Conservation (phyloP, 2,797 vertebrate species). For the Smutsia gigantea region DNA sequence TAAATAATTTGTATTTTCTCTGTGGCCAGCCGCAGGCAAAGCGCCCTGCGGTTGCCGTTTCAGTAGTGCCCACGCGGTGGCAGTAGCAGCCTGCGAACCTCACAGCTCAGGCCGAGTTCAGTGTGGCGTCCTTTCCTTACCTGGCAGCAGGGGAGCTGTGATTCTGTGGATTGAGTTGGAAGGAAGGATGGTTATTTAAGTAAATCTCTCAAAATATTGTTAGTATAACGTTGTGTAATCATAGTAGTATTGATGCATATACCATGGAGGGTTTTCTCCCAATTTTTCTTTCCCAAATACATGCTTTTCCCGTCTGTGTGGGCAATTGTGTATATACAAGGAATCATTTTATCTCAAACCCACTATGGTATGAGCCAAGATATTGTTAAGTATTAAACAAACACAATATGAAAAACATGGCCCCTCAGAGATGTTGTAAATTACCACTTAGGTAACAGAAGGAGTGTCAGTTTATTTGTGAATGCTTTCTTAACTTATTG, state of each 20-base stretch:
- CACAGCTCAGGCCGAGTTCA: rapidly evolving
- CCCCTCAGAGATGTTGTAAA: neutral
- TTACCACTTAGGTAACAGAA: neutral
- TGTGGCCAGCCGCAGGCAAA: neutral
- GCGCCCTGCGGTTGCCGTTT: conserved; percentile 17
- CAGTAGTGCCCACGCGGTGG: conserved; percentile 69
- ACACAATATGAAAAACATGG: neutral
- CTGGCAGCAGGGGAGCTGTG: neutral
- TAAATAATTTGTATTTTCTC: neutral
- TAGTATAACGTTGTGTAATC: conserved; percentile 10
- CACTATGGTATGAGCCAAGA: neutral
- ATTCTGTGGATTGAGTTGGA: neutral
- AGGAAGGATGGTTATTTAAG: neutral
- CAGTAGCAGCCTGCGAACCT: conserved; percentile 64
- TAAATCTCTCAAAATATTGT: conserved; percentile 46
- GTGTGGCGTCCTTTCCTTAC: neutral
- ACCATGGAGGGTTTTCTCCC: neutral
- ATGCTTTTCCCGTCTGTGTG: conserved; percentile 51
- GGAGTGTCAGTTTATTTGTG: neutral
- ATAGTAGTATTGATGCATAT: neutral
- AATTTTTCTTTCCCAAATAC: conserved; percentile 48
- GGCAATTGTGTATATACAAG: conserved; percentile 31
- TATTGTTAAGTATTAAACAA: conserved; percentile 47
- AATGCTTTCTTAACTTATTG: neutral
- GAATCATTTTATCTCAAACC: conserved; percentile 32